Conservation (phyloP, 92 coral and sea anemone genomes). For the Isaurus tuberculatus region DNA sequence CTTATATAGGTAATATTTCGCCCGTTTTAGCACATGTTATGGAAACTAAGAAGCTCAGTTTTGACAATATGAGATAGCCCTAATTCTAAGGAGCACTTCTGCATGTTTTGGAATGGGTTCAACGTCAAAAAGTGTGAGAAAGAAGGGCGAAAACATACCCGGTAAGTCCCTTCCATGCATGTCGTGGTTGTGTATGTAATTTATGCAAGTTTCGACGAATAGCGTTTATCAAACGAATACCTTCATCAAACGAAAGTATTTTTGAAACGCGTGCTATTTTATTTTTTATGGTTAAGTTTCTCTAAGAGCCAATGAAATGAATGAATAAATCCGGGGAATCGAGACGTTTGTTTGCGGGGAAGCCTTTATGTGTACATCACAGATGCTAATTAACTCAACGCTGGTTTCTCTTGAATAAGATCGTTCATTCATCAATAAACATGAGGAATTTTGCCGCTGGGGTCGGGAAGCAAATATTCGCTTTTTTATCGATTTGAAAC, state of each 20-base stretch:
- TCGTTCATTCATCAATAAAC: conserved; percentile 34
- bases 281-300: background rate
- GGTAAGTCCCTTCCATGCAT: conserved; percentile 86
- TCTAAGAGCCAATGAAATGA: background rate
- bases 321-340: background rate
- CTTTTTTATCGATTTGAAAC: background rate
- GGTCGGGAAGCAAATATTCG: background rate
- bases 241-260: background rate
- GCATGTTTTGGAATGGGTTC: conserved; percentile 83
- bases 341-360: conserved; percentile 23
- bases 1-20: conserved; percentile 62
- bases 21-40: conserved; percentile 56
- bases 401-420: conserved; percentile 36
- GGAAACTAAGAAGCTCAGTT: conserved; percentile 41
- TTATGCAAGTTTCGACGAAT: conserved; percentile 71
- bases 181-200: conserved; percentile 77
- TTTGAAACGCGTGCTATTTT: background rate
- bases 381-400: conserved; percentile 35
- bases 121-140: conserved; percentile 79
- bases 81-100: conserved; percentile 53
- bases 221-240: conserved; percentile 29
- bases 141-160: conserved; percentile 71
- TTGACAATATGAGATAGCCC: conserved; percentile 44
- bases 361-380: conserved; percentile 21
- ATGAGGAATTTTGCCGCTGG: background rate